phyloP scores from a whole-genome alignment of 1,140 invertebrate species.

The Drosophila rhopaloa region DNA sequence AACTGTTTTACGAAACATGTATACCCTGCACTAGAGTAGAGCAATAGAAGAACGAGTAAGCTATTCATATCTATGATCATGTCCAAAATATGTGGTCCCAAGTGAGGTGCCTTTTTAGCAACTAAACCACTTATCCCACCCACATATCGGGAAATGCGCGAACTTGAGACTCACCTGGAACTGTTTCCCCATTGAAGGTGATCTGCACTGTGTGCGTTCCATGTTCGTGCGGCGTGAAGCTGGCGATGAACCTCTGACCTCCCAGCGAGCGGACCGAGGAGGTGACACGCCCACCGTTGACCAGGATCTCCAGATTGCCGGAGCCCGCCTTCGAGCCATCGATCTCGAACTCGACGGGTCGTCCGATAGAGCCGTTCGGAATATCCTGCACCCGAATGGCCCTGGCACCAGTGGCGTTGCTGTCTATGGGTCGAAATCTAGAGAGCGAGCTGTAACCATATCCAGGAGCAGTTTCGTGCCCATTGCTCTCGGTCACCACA shows the following conservation, averaged over 20 bases:
- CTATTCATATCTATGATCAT: constrained; percentile 12
- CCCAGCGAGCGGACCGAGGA: constrained; percentile 97
- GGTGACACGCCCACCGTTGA: constrained; percentile 97
- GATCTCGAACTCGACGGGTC: constrained; percentile 98
- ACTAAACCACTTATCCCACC: constrained; percentile 7
- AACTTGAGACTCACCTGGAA: constrained; percentile 91
- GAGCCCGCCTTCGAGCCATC: constrained; percentile 97
- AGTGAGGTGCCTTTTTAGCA: constrained; percentile 36
- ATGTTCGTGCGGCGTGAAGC: constrained; percentile 95
- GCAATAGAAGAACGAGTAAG: constrained; percentile 1
- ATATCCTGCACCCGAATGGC: constrained; percentile 94
- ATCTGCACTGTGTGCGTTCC: constrained; percentile 95
- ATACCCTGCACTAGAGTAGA: too few species aligned
- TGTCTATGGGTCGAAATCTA: constrained; percentile 82
- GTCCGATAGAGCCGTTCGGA: constrained; percentile 93
- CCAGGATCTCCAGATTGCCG: constrained; percentile 97
- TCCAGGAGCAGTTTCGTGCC: constrained; percentile 46
- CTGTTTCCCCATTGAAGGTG: constrained; percentile 97
- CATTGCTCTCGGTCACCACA: constrained; percentile 78
- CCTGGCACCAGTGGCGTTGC: constrained; percentile 87
- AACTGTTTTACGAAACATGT: not conserved
- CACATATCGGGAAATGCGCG: not conserved
- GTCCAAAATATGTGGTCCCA: constrained; percentile 23
- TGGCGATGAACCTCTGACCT: constrained; percentile 94
- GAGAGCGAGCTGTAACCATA: constrained; percentile 76